A percentile compares a stretch with the other conserved stretches of the same genome.
Evolutionary conservation across 2,113 vertebrate genomes (phyloP).

Genomic region (Lamprologus speciosus): DNA sequence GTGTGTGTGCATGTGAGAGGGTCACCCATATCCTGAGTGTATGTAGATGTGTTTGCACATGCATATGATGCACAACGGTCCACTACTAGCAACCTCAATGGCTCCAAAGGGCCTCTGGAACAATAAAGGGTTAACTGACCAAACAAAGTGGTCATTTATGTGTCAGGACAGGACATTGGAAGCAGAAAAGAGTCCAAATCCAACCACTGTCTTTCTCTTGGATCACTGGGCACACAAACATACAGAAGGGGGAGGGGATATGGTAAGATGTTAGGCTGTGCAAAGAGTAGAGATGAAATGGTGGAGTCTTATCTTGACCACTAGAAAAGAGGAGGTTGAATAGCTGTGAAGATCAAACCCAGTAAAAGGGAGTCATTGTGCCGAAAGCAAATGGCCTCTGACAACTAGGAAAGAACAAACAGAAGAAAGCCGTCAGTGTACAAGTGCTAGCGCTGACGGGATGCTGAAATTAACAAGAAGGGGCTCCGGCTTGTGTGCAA

Average conservation of each 20-base stretch:
- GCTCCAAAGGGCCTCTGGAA: conserved; percentile 19
- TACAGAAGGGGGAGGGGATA: background rate
- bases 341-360: conserved; percentile 58
- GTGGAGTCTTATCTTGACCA: conserved; percentile 33
- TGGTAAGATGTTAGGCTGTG: background rate
- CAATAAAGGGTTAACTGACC: conserved; percentile 45
- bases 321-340: conserved; percentile 36
- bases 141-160: conserved; percentile 53
- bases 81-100: background rate
- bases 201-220: conserved; percentile 13
- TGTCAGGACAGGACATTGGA: conserved; percentile 23
- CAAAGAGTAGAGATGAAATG: conserved; percentile 15
- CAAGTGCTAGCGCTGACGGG: background rate
- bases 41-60: background rate
- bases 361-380: conserved; percentile 56
- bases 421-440: conserved; percentile 35
- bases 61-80: background rate
- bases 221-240: conserved; percentile 42
- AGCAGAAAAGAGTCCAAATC: conserved; percentile 35
- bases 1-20: background rate
- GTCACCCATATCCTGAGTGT: background rate
- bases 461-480: conserved; percentile 22
- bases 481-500: background rate
- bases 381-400: conserved; percentile 54
- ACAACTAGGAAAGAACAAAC: conserved; percentile 59